These are phyloP conservation scores for Benitochromis conjunctus DNA, from an alignment of 2,113 vertebrate species.

Conservation along the genomic window DNA sequence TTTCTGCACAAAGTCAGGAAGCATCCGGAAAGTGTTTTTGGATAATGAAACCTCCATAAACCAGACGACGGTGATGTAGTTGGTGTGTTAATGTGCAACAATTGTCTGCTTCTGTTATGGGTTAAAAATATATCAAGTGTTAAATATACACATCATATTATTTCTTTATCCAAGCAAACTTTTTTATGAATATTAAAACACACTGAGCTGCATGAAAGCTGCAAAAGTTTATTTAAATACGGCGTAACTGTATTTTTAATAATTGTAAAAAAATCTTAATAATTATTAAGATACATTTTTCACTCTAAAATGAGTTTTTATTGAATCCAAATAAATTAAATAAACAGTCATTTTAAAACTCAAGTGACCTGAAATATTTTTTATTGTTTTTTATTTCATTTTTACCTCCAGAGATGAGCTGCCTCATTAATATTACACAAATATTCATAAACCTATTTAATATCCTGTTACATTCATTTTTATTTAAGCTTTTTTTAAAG, in stretches of 20 bases:
- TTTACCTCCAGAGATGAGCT: not conserved
- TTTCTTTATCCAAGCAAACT: not conserved
- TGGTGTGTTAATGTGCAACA: no score
- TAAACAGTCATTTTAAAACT: not conserved
- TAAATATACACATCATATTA: rapidly evolving
- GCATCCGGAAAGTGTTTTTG: not conserved
- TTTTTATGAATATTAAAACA: not conserved
- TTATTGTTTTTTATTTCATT: not conserved
- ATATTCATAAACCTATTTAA: not conserved
- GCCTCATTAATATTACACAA: not conserved
- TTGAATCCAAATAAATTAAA: not conserved
- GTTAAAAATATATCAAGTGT: not conserved
- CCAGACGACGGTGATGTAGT: not conserved
- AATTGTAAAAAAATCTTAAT: not conserved
- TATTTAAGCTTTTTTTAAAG: not conserved
- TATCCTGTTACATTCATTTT: not conserved
- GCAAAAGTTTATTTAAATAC: not conserved
- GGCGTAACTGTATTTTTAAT: rapidly evolving
- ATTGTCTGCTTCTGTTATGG: not conserved
- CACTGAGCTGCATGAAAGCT: not conserved
- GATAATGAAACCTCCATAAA: not conserved
- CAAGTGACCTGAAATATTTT: not conserved
- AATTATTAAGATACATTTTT: not conserved
- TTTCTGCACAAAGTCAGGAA: rapidly evolving
- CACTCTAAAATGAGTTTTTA: not conserved